Base-by-base conservation (phyloP, 2,797 vertebrate genomes). In the Nasua narica region DNA sequence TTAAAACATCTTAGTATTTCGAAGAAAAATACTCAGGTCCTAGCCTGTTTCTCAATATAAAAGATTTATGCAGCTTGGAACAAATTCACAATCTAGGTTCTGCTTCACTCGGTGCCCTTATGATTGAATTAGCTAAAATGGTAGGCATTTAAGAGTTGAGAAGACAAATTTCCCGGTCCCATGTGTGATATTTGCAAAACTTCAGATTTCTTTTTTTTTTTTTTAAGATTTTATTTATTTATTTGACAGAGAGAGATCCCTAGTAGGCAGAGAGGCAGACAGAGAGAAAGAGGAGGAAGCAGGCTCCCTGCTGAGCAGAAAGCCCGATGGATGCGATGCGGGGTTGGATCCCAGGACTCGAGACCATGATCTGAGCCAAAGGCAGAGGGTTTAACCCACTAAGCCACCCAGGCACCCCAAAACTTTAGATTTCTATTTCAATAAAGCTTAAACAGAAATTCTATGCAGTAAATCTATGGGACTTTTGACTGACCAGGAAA, bases 201-300 rank as follows among this genome's bases (percentile, higher is more conserved):
- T 87, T 94, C 77, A 90, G 69, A 77, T 96, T 96, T 87, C 56
- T 86, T 62, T 89, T 87, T 93, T n/a, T n/a, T n/a, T n/a, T n/a
- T n/a, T n/a, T n/a, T n/a, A n/a, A n/a, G n/a, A n/a, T n/a, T n/a
- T n/a, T n/a, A n/a, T n/a, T n/a, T n/a, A n/a, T n/a, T n/a, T n/a
- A n/a, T n/a, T n/a, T n/a, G n/a, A n/a, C n/a, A n/a, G n/a, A n/a
- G n/a, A n/a, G n/a, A n/a, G n/a, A n/a, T n/a, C n/a, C n/a, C n/a
- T n/a, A n/a, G n/a, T n/a, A n/a, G n/a, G n/a, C n/a, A n/a, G n/a
- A n/a, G n/a, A n/a, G n/a, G n/a, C n/a, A n/a, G n/a, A n/a, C n/a
- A n/a, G n/a, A n/a, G n/a, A n/a, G n/a, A n/a, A n/a, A n/a, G n/a
- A n/a, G n/a, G n/a, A n/a, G n/a, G n/a, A n/a, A n/a, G n/a, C n/a